Conservation (phyloP, 2,113 vertebrate species). For the Synchiropus splendidus region DNA sequence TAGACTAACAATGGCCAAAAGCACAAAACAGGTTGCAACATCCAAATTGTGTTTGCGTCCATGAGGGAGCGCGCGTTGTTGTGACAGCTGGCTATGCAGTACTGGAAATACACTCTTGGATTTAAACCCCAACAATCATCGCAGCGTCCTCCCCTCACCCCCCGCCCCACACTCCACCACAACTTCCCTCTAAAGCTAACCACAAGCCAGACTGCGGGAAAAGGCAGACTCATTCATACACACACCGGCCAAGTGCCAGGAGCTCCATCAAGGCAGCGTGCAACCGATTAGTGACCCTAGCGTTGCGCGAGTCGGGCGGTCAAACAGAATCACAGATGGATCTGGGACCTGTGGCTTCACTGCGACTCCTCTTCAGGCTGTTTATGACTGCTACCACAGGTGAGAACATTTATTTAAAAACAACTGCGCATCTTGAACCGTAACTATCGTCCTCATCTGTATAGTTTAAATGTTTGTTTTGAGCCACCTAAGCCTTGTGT, state of each 20-base stretch:
- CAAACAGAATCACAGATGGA: conserved; percentile 35
- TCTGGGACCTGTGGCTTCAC: conserved; percentile 14
- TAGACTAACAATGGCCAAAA: conserved; percentile 24
- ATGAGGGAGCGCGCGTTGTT: conserved; percentile 13
- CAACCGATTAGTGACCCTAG: conserved; percentile 12
- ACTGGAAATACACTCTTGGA: conserved; percentile 52
- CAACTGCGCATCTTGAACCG: no score
- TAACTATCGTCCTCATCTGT: no score
- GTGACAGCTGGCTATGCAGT: conserved; percentile 58
- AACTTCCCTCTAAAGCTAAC: conserved; percentile 16
- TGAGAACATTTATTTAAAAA: conserved; percentile 25
- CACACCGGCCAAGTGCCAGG: conserved; percentile 10
- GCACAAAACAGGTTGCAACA: conserved; percentile 13
- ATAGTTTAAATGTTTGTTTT: no score
- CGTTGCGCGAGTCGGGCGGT: conserved; percentile 15
- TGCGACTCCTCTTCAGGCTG: conserved; percentile 27
- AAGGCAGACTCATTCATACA: conserved; percentile 22
- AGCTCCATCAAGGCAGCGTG: conserved; percentile 8
- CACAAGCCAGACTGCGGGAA: conserved; percentile 20
- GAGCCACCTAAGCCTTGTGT: no score
- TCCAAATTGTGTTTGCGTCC: conserved; percentile 4
- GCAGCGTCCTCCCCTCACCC: conserved; percentile 5
- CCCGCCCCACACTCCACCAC: conserved; percentile 15
- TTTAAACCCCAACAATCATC: conserved; percentile 42
- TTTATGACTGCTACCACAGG: conserved; percentile 41